Conservation (phyloP, 92 coral and sea anemone genomes). For the Palythoa grandiflora region DNA sequence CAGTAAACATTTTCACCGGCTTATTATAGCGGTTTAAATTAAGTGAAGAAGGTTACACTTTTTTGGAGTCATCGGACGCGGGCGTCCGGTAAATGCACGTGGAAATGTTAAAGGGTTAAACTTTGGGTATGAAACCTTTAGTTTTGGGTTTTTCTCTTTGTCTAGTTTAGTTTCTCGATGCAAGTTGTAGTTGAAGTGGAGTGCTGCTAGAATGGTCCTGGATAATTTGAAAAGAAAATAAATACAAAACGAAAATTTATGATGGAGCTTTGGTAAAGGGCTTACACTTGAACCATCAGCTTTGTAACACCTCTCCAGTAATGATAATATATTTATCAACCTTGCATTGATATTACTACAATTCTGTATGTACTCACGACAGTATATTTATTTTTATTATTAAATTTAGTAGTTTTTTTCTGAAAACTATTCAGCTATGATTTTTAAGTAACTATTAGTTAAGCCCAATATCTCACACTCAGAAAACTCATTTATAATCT, state of each 20-base stretch:
- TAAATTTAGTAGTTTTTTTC: conserved; percentile 2
- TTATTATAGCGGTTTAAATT: too few species aligned
- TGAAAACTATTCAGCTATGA: conserved; percentile 6
- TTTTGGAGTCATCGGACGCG: too few species aligned
- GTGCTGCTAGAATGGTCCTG: conserved; percentile 46
- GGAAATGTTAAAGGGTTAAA: too few species aligned
- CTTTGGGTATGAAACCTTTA: conserved; percentile 42
- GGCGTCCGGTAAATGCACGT: too few species aligned
- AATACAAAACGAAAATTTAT: not conserved
- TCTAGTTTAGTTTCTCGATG: conserved; percentile 13
- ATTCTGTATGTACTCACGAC: not conserved
- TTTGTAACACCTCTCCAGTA: conserved; percentile 4
- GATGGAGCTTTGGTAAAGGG: not conserved
- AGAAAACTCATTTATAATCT: not conserved
- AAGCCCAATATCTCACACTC: conserved; percentile 1
- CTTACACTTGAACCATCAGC: conserved; percentile 25
- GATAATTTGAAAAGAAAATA: not conserved
- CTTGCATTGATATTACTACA: not conserved
- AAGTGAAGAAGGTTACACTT: too few species aligned
- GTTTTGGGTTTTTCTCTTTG: not conserved
- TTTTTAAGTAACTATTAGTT: not conserved
- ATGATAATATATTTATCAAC: not conserved
- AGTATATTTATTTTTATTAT: not conserved
- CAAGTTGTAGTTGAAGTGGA: conserved; percentile 37
- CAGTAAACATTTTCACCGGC: too few species aligned